Conservation (phyloP, 2,797 vertebrate genomes). For the Coendou prehensilis region DNA sequence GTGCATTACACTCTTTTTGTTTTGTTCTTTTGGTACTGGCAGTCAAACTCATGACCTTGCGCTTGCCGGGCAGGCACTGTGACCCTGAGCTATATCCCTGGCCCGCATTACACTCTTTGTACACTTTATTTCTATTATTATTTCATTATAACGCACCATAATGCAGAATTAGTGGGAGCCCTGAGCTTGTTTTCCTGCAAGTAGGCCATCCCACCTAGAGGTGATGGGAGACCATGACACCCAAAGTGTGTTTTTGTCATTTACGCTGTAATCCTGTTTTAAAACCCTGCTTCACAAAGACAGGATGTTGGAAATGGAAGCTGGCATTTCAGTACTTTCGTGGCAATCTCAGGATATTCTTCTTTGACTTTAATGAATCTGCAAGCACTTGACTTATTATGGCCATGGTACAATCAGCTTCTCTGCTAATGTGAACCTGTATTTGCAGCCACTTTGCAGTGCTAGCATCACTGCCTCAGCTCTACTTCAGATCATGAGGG, state of each 20-base stretch:
- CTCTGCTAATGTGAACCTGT: neutral
- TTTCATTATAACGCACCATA: neutral
- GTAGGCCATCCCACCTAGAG: neutral
- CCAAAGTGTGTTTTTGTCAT: neutral
- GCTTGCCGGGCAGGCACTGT: too few relatives aligned
- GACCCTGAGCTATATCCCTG: too few relatives aligned
- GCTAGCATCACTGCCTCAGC: too few relatives aligned
- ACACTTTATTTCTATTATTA: neutral
- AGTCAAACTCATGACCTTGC: too few relatives aligned
- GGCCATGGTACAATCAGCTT: neutral
- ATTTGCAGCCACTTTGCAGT: too few relatives aligned
- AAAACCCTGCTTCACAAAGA: neutral
- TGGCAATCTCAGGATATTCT: neutral
- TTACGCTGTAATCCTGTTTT: neutral
- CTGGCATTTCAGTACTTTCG: neutral
- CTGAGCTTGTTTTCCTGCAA: neutral
- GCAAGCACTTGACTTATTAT: neutral
- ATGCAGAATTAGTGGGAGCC: neutral
- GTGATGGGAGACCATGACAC: neutral
- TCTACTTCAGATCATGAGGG: too few relatives aligned
- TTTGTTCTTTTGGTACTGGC: too few relatives aligned
- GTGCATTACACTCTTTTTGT: neutral
- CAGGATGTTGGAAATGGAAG: neutral
- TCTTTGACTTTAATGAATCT: neutral
- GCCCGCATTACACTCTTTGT: neutral